Base-by-base conservation (phyloP, 92 coral and sea anemone species). In the Montipora capitata region DNA sequence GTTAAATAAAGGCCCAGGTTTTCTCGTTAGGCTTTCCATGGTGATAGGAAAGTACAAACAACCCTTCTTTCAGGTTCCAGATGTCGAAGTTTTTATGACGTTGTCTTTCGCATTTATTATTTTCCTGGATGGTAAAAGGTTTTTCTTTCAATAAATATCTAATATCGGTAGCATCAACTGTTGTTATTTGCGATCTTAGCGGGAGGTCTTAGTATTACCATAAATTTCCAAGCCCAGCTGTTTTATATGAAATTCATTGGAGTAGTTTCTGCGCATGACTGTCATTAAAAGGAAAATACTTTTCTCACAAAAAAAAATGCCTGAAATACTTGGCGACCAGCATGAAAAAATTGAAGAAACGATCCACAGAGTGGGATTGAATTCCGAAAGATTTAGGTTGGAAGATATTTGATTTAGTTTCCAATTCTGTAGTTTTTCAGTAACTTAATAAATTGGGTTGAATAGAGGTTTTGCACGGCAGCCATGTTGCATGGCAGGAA, bases 101-200 rank as follows among this genome's bases (percentile, higher is more conserved):
- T 27, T 27, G 35, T 27, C 35, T 27, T 27, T 27, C 35, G 35
- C 35, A 27, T 27, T 27, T 27, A 27, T 27, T 27, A 27, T 27
- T 27, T 27, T 27, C 35, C 35, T 27, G 35, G 35, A 27, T 27
- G 35, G 35, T 27, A 27, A 27, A 27, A 27, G 35, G 35, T 27
- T 27, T 27, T 39, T n/a, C 38, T 20, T 8, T 48, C 45, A 9
- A 7, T 54, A 9, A 54, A 11, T 78, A 68, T 17, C 65, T 52
- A 78, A 69, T 61, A 74, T 35, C 68, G 67, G 76, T 48, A 15
- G 5, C 41, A 80, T 51, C 85, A 63, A 27, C 18, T 16, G 51
- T 80, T 41, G 67, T 79, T 42, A 52, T 15, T 68, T 68, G 17
- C 68, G 35, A 35, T 45, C 59, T 44, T 5, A 16, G 59, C 77